A percentile compares a stretch with the other conserved stretches of the same genome.
phyloP scores from a whole-genome alignment of 92 coral and sea anemone species.

The Zoanthus sociatus region DNA sequence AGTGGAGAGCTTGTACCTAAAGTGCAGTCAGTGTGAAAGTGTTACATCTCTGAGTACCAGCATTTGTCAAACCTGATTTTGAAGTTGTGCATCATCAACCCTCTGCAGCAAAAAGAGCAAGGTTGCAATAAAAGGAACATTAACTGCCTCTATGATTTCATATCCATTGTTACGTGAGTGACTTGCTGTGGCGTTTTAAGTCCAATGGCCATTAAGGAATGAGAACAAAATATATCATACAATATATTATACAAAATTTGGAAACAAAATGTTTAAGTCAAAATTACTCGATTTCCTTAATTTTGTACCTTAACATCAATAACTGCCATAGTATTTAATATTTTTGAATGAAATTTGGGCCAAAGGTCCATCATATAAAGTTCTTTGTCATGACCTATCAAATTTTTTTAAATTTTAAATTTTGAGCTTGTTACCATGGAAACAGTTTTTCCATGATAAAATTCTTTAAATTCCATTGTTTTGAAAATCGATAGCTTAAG shows the following conservation, averaged over 20 bases:
- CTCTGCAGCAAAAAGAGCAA: slow-evolving; percentile 10
- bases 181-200: not conserved
- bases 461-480: slow-evolving; percentile 5
- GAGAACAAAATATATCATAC: not conserved
- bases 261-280: slow-evolving; percentile 25
- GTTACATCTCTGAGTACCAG: slow-evolving; percentile 60
- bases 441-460: slow-evolving; percentile 5
- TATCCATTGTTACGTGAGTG: slow-evolving; percentile 5
- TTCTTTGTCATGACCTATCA: not conserved
- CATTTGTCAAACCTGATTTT: slow-evolving; percentile 22
- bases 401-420: slow-evolving; percentile 5
- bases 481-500: slow-evolving; percentile 1
- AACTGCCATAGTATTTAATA: slow-evolving; percentile 5
- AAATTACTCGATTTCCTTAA: slow-evolving; percentile 15
- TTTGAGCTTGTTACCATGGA: slow-evolving; percentile 23
- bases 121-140: slow-evolving; percentile 16
- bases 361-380: slow-evolving; percentile 9
- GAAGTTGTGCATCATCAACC: slow-evolving; percentile 33
- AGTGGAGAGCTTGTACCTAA: slow-evolving; percentile 58
- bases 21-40: slow-evolving; percentile 52
- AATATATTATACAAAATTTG: not conserved
- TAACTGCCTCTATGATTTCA: slow-evolving; percentile 13
- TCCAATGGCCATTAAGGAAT: not conserved
- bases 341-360: slow-evolving; percentile 8
- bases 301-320: not conserved